A percentile compares a stretch with the other conserved stretches of the same genome.
phyloP scores from a whole-genome alignment of 1,140 invertebrate genomes.

The Drosophila punjabiensis region DNA sequence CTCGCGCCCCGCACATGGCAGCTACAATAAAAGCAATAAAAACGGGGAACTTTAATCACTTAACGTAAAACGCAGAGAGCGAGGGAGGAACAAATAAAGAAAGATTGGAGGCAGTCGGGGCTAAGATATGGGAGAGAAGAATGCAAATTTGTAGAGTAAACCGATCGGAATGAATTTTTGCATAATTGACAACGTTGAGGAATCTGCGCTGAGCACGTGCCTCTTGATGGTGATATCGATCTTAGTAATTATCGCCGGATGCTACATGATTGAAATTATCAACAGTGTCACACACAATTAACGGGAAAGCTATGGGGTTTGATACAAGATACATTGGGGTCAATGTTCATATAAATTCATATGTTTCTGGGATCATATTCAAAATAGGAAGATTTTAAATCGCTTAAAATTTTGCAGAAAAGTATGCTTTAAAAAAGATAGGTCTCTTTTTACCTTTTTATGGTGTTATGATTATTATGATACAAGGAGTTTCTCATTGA shows the following conservation, averaged over 20 bases:
- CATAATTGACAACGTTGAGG: conserved; percentile 46
- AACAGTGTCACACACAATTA: not conserved
- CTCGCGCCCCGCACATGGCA: conserved; percentile 18
- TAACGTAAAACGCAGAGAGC: conserved; percentile 20
- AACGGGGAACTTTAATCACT: conserved; percentile 29
- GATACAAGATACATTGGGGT: not conserved
- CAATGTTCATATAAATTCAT: not conserved
- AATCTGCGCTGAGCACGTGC: conserved; percentile 45
- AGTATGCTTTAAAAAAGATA: not conserved
- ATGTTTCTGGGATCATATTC: not conserved
- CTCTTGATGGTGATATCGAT: conserved; percentile 12
- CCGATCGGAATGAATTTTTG: conserved; percentile 27
- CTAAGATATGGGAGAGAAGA: not conserved
- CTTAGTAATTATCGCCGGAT: conserved; percentile 38
- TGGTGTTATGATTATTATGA: too few species aligned
- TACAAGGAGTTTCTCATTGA: too few species aligned
- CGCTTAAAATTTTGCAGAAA: not conserved
- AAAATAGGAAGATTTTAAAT: not conserved
- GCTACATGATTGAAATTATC: conserved; percentile 5
- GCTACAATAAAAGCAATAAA: conserved; percentile 15
- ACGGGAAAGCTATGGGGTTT: not conserved
- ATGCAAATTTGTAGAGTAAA: conserved; percentile 28
- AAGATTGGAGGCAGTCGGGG: not conserved
- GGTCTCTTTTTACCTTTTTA: not conserved
- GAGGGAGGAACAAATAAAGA: conserved; percentile 31